A percentile compares a stretch with the other conserved stretches of the same genome.
Conservation (phyloP, 2,797 vertebrate genomes). For the Propithecus deckenii region DNA sequence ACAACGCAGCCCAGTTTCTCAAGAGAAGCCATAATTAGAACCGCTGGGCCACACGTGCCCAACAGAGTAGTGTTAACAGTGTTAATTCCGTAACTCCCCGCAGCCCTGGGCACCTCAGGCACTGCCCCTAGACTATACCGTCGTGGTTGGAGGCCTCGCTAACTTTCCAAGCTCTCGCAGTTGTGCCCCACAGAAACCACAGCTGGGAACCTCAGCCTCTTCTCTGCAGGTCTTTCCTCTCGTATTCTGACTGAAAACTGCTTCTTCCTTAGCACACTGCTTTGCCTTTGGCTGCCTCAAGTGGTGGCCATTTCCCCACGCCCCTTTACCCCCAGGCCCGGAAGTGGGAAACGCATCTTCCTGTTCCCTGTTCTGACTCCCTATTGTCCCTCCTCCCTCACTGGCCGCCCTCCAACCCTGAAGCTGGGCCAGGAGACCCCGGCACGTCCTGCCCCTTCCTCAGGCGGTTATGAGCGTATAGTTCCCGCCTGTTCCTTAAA, state of each 20-base stretch:
- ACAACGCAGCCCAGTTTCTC: not conserved
- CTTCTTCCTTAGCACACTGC: not conserved
- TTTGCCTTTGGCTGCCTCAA: not conserved
- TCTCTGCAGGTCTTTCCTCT: not conserved
- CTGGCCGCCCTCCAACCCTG: no score
- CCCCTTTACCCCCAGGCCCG: no score
- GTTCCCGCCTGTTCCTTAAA: not conserved
- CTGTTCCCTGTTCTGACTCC: not conserved
- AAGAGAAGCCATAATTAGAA: not conserved
- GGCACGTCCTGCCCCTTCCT: not conserved
- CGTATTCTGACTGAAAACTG: no score
- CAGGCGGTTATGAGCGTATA: no score
- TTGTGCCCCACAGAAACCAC: fast-evolving
- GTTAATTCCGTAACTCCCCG: not conserved
- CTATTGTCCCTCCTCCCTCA: not conserved
- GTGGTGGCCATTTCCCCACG: not conserved
- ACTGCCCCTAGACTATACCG: fast-evolving
- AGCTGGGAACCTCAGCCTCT: not conserved
- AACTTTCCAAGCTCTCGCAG: no score
- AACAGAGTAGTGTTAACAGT: no score
- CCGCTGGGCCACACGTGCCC: not conserved
- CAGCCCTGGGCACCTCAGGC: not conserved
- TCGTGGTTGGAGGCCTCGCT: fast-evolving
- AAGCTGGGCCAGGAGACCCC: not conserved
- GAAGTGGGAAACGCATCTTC: no score